phyloP scores from a whole-genome alignment of 2,797 vertebrate species.

The Oreortyx pictus region DNA sequence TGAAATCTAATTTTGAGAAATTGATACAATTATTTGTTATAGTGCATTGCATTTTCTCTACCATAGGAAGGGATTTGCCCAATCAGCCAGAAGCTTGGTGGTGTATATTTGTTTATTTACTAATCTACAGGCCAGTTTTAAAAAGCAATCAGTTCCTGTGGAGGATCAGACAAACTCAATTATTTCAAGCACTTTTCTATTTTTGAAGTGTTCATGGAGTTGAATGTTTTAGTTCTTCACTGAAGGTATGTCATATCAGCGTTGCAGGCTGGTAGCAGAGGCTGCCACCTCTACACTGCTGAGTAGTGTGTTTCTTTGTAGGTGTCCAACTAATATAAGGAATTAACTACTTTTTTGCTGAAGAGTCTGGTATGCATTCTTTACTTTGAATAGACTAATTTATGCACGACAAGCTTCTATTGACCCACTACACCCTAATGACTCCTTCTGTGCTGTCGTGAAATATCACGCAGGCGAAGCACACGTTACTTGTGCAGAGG shows the following conservation, averaged over 20 bases:
- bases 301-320: background rate
- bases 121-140: background rate
- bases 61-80: background rate
- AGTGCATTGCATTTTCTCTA: background rate
- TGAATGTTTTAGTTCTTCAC: background rate
- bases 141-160: background rate
- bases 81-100: background rate
- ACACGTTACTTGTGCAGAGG: background rate
- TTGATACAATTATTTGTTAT: background rate
- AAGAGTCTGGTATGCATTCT: background rate
- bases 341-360: background rate
- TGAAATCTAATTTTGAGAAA: slow-evolving; percentile 1
- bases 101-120: background rate
- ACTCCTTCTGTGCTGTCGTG: background rate
- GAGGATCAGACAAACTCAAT: background rate
- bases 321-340: background rate
- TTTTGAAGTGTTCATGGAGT: background rate
- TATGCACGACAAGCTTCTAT: background rate
- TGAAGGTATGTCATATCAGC: background rate
- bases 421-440: background rate
- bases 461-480: background rate
- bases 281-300: background rate
- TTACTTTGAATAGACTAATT: background rate
- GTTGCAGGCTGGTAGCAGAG: too few species aligned
- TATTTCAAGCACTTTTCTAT: background rate